Base-by-base conservation (phyloP, 92 coral and sea anemone species). In the Porites rus region DNA sequence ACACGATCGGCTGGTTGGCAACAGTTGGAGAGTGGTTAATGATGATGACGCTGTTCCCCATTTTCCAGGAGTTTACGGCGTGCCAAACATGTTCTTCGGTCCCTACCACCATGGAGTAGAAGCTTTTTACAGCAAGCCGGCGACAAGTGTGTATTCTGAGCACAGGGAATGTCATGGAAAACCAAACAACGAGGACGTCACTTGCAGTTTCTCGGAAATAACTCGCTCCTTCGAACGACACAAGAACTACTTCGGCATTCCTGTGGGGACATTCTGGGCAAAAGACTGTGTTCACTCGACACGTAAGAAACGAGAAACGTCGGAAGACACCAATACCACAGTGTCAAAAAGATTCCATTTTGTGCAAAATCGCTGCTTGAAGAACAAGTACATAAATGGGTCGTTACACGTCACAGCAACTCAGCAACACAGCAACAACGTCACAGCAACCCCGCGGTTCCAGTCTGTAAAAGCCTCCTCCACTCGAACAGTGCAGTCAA, bases 1-100 rank as follows among this genome's bases (percentile, higher is more conserved):
- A 8, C 92, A 88, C 81, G 92, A 88, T 63, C 3, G 62, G 77
- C 80, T 88, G 24, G 85, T 88, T 5, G 77, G 65, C 51, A 73
- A 88, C 92, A 88, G 92, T 31, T 88, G 91, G 91, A 9, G 91
- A 14, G 89, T 86, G 28, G 89, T 86, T 3, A 86, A 81, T 51
- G 51, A 87, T 64, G 67, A 70, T 54, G 91, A 86, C 46, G 22
- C 65, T n/a, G 89, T 86, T 62, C 89, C 89, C 3, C 89, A 87
- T 81, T 81, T 87, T 21, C 91, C 91, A 22, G 63, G 19, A 4
- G 31, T 72, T 7, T 8, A 19, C 17, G 58, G 79, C 20, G 2
- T 50, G 72, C 46, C 46, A 38, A 74, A 17, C 76, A 24, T 65
- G 16, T 0, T 64, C 3, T 73, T 63, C 25, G 86, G 77, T 12